phyloP scores from a whole-genome alignment of 2,113 vertebrate genomes.

The Riparia riparia region DNA sequence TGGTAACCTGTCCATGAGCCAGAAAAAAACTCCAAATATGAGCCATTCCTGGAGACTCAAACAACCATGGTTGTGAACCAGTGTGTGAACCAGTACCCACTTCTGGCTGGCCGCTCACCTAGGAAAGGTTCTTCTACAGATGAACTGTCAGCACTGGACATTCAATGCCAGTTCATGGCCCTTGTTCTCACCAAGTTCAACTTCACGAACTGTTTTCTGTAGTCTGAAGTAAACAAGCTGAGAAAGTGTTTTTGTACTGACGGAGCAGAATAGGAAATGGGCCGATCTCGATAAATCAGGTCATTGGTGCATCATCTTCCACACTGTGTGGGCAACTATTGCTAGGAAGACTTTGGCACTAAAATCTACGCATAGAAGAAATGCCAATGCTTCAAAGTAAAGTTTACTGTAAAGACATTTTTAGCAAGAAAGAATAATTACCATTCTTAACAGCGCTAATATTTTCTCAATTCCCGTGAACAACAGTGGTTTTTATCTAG shows the following conservation, averaged over 20 bases:
- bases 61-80: background rate
- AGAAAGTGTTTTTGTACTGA: background rate
- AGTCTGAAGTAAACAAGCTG: conserved; percentile 21
- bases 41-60: background rate
- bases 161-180: background rate
- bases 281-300: background rate
- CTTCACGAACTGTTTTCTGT: background rate
- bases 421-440: background rate
- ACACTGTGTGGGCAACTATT: background rate
- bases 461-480: background rate
- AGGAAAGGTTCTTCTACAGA: background rate
- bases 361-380: background rate
- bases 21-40: background rate
- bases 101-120: background rate
- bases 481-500: background rate
- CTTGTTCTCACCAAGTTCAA: background rate
- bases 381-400: background rate
- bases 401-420: background rate
- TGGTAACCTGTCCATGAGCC: rapidly evolving
- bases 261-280: background rate
- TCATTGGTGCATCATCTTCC: background rate
- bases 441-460: background rate
- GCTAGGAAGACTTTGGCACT: background rate
- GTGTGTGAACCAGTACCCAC: background rate
- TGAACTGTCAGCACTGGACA: background rate